Evolutionary conservation across 2,113 vertebrate species (phyloP).

Genomic region (Mionectes macconnelli): DNA sequence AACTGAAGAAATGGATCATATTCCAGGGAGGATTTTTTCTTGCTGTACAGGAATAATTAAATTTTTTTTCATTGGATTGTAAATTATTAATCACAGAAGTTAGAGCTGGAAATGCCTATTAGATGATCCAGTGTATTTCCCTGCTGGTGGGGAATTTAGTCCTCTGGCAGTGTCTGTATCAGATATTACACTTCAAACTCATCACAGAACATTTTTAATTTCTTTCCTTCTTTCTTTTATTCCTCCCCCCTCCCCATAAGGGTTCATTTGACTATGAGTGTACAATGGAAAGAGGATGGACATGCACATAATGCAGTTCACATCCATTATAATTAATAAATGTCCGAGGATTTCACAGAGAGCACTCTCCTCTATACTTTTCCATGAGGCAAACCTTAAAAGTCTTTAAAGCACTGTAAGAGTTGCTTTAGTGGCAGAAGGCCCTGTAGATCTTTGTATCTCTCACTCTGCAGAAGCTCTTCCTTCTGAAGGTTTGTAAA

Average conservation of each 20-base stretch:
- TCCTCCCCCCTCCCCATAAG: not conserved
- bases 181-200: not conserved
- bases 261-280: not conserved
- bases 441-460: not conserved
- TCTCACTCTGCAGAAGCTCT: not conserved
- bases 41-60: constrained; percentile 49
- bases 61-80: constrained; percentile 27
- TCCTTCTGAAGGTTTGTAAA: constrained; percentile 3
- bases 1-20: constrained; percentile 23
- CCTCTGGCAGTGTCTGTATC: constrained; percentile 33
- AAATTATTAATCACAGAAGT: constrained; percentile 71
- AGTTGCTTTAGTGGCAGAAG: not conserved
- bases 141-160: constrained; percentile 19
- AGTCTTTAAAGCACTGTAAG: not conserved
- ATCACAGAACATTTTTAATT: not conserved
- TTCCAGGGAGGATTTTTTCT: constrained; percentile 45
- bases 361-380: not conserved
- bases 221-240: not conserved
- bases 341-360: not conserved
- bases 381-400: not conserved
- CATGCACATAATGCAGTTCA: not conserved
- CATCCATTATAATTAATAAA: not conserved
- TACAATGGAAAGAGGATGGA: not conserved
- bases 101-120: constrained; percentile 60
- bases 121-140: constrained; percentile 37